Evolutionary conservation across 2,113 vertebrate species (phyloP), one percentile per base, ranked within the genome.

Genomic region (Megaleporinus macrocephalus): DNA sequence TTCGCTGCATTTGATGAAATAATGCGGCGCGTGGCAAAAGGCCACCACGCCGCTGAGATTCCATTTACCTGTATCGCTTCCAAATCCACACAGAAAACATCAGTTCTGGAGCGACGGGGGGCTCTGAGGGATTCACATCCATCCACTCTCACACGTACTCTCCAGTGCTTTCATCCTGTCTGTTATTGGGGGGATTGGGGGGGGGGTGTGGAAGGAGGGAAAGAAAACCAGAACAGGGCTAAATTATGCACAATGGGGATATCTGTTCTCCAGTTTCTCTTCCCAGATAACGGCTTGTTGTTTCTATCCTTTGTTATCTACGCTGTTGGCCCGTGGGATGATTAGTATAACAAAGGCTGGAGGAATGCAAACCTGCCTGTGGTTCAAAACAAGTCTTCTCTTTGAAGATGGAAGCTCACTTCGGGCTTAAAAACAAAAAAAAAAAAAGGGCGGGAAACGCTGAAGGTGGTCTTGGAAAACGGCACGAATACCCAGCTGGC

Each of bases 171-270:
- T 77, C 78, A 85, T 88, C 88, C 79, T 33, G 82, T 87, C 77
- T 84, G 84, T 66, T 76, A 76, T 55, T 41, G 47, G 59, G 30
- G 36, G 36, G 36, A 36, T n/a, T n/a, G 49, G 16, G 73, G 68
- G 70, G 30, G 5, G 22, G 12, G 51, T 20, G 24, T n/a, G 9
- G 10, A 10, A 57, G 9, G 55, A 10, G 22, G 22, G 22, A n/a
- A n/a, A 44, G 41, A 44, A 88, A 91, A 91, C 85, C 84, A 82
- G 90, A 91, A 85, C 90, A 90, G 83, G 20, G 44, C 73, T 92
- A 93, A 93, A 93, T 93, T 91, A 92, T 93, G 90, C 92, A 90
- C 92, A 90, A 86, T 89, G 89, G 92, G 91, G 87, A 90, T 94
- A 92, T 92, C 90, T 91, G 83, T 90, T 92, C 93, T 92, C 89